phyloP scores from a whole-genome alignment of 2,797 vertebrate species.

The Emydoidea blandingii region DNA sequence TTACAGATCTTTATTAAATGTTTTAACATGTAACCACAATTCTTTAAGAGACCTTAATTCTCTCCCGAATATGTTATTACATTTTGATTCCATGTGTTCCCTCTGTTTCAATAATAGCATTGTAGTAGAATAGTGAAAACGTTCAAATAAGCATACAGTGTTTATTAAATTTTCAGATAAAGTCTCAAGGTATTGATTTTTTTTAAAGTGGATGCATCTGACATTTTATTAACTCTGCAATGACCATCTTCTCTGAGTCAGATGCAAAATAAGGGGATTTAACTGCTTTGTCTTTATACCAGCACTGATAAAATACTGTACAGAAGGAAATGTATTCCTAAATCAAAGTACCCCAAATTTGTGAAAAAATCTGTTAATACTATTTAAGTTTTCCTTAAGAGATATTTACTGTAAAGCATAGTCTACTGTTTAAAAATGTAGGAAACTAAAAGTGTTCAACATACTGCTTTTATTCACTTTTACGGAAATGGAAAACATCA shows the following conservation, averaged over 20 bases:
- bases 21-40: not conserved
- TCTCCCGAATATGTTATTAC: not conserved
- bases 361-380: not conserved
- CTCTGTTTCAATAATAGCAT: conserved; percentile 34
- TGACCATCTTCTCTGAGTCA: conserved; percentile 45
- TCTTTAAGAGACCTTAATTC: not conserved
- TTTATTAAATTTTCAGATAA: conserved; percentile 29
- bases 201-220: not conserved
- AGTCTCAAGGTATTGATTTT: not conserved
- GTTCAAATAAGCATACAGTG: not conserved
- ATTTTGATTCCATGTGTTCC: not conserved
- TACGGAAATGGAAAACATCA: conserved; percentile 37
- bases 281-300: conserved; percentile 18
- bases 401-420: conserved; percentile 18
- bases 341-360: not conserved
- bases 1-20: not conserved
- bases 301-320: not conserved
- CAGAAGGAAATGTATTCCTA: not conserved
- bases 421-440: not conserved
- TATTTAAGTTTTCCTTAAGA: conserved; percentile 10
- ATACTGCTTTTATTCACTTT: conserved; percentile 32
- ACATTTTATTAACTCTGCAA: conserved; percentile 38
- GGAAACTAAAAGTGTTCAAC: not conserved
- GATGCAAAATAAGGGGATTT: conserved; percentile 21
- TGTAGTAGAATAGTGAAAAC: not conserved